Evolutionary conservation across 2,888 invertebrate genomes (phyloP).

Genomic region (Choristoneura rosaceana): DNA sequence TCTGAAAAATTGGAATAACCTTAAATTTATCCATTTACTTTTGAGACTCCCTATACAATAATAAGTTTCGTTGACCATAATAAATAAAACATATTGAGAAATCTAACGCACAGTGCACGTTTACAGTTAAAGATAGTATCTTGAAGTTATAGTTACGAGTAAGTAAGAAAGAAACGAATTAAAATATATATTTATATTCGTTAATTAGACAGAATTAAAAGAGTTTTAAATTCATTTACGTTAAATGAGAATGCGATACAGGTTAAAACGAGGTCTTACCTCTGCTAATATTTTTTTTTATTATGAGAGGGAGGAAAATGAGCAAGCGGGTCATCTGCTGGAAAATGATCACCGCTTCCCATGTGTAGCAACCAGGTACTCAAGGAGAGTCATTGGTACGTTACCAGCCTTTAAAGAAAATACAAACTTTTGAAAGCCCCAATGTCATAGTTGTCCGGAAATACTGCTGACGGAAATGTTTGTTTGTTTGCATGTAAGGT

Average conservation of each 20-base stretch:
- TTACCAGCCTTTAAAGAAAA: too few relatives aligned
- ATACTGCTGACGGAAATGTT: too few relatives aligned
- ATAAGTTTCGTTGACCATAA: conserved; percentile 26
- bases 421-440: too few relatives aligned
- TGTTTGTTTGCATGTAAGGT: too few relatives aligned
- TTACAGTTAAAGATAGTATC: conserved; percentile 46
- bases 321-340: too few relatives aligned
- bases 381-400: too few relatives aligned
- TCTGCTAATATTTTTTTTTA: too few relatives aligned
- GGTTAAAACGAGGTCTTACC: background rate
- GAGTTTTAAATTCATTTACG: background rate
- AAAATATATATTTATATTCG: conserved; percentile 28
- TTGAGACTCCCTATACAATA: conserved; percentile 27
- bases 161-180: conserved; percentile 55
- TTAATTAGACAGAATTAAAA: conserved; percentile 3
- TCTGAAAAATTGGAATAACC: background rate
- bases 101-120: conserved; percentile 62
- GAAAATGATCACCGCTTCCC: too few relatives aligned
- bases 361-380: too few relatives aligned
- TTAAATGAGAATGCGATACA: background rate
- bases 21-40: conserved; percentile 30
- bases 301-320: too few relatives aligned
- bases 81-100: conserved; percentile 56
- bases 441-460: too few relatives aligned
- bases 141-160: conserved; percentile 53